Conservation (phyloP, 2,888 invertebrate species). For the Dasypolia templi region DNA sequence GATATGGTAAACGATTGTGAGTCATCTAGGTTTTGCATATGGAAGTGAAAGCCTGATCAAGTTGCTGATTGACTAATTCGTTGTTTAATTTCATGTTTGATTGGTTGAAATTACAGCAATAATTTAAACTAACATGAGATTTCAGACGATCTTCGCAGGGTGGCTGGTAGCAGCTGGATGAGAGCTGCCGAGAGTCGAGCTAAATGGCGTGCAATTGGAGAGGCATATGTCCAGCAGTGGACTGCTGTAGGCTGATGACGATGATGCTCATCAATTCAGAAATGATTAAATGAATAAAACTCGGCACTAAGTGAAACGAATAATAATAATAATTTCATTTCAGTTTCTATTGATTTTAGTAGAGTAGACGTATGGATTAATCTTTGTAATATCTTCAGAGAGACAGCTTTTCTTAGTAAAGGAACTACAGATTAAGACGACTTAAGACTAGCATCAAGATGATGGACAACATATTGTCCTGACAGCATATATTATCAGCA, state of each 20-base stretch:
- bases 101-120: constrained; percentile 6
- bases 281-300: background rate
- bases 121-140: background rate
- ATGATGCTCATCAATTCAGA: too few relatives aligned
- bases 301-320: background rate
- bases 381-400: background rate
- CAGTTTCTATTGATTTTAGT: background rate
- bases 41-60: constrained; percentile 4
- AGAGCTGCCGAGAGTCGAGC: too few relatives aligned
- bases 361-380: background rate
- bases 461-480: background rate
- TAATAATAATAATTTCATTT: background rate
- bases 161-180: too few relatives aligned
- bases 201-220: too few relatives aligned
- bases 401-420: background rate
- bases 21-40: constrained; percentile 17
- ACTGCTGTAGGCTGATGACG: too few relatives aligned
- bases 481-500: background rate
- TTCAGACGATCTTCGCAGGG: too few relatives aligned
- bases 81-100: constrained; percentile 8
- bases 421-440: background rate
- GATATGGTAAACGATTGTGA: constrained; percentile 26
- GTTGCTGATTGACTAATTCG: constrained; percentile 13
- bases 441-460: background rate
- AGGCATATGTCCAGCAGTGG: too few relatives aligned